These are phyloP conservation scores for Heptranchias perlo DNA, from an alignment of 2,113 vertebrate species.

Conservation along the genomic window DNA sequence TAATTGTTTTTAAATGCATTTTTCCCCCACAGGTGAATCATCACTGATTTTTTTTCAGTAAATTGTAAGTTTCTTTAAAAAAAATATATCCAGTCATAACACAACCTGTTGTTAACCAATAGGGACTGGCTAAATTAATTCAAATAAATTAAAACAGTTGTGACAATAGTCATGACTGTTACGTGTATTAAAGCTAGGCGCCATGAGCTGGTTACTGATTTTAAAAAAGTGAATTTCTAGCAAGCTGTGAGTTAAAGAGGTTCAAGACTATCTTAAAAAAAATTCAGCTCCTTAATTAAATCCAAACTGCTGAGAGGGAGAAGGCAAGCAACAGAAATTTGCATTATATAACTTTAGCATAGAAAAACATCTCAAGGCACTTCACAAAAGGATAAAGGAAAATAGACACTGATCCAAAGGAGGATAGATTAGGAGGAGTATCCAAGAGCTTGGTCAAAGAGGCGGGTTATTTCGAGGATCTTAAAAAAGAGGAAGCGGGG, in stretches of 20 bases:
- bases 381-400: background rate
- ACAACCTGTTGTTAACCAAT: background rate
- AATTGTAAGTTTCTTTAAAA: background rate
- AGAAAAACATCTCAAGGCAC: background rate
- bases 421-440: background rate
- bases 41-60: background rate
- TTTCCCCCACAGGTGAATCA: background rate
- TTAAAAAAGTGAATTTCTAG: background rate
- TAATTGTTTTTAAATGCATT: background rate
- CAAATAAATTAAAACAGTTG: background rate
- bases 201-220: background rate
- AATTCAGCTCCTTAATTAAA: background rate
- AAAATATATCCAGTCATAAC: background rate
- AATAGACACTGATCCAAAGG: background rate
- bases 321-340: background rate
- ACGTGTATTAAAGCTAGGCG: background rate
- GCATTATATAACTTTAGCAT: background rate
- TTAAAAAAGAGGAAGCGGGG: no score
- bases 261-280: background rate
- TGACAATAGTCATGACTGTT: background rate
- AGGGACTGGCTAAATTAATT: background rate
- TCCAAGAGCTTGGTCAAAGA: no score
- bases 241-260: background rate
- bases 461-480: no score
- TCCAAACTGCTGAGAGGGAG: background rate